A percentile compares a stretch with the other conserved stretches of the same genome.
Evolutionary conservation across 2,797 vertebrate species (phyloP).

Genomic region (Lagocephalus sceleratus): DNA sequence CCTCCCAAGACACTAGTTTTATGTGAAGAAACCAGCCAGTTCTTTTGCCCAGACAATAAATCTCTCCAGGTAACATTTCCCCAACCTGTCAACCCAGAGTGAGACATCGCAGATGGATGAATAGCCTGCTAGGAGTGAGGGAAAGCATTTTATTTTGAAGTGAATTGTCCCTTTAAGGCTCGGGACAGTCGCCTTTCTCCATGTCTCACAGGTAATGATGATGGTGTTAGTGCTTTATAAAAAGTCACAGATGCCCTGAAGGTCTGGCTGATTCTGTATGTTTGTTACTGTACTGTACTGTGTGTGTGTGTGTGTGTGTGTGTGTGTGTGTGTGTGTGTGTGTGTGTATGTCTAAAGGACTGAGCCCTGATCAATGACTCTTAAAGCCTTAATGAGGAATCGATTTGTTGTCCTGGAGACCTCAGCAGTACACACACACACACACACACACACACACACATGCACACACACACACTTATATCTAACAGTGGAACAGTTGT

Average conservation of each 20-base stretch:
- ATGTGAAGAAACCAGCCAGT: too few relatives aligned
- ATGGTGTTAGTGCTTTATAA: slow-evolving; percentile 53
- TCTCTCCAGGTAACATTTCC: not conserved
- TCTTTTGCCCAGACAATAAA: not conserved
- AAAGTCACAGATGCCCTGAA: slow-evolving; percentile 47
- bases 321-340: slow-evolving; percentile 23
- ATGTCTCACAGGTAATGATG: slow-evolving; percentile 18
- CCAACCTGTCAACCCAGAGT: not conserved
- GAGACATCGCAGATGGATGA: not conserved
- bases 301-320: slow-evolving; percentile 17
- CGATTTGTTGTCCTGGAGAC: slow-evolving; percentile 58
- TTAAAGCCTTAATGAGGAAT: slow-evolving; percentile 71
- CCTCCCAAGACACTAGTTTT: too few relatives aligned
- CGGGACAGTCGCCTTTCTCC: not conserved
- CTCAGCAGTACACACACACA: slow-evolving; percentile 30
- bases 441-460: slow-evolving; percentile 12
- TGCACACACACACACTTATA: slow-evolving; percentile 2
- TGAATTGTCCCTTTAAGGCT: not conserved
- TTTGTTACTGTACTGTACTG: slow-evolving; percentile 45
- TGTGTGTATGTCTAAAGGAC: slow-evolving; percentile 44
- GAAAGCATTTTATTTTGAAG: not conserved
- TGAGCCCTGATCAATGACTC: slow-evolving; percentile 46
- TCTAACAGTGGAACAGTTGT: not conserved
- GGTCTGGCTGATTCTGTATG: slow-evolving; percentile 61
- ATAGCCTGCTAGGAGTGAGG: not conserved